Evolutionary conservation across 2,888 invertebrate genomes (phyloP).

Genomic region (Chaitophorus viminalis): DNA sequence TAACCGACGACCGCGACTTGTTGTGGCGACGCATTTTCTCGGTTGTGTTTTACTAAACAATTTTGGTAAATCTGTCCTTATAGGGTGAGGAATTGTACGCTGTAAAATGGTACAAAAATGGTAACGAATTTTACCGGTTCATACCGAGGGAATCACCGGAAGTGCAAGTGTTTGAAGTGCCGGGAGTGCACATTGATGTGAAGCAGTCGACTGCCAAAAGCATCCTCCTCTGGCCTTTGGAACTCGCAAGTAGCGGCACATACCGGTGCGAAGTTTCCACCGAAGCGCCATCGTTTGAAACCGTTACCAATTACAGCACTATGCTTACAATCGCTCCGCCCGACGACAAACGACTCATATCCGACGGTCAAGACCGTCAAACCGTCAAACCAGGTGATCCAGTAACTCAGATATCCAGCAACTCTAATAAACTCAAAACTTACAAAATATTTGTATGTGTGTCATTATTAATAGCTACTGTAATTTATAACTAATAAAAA

Average conservation of each 20-base stretch:
- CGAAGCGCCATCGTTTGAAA: slow-evolving; percentile 68
- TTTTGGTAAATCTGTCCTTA: too few species aligned
- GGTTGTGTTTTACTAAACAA: too few species aligned
- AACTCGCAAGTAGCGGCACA: slow-evolving; percentile 66
- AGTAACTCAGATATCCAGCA: too few species aligned
- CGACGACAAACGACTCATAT: too few species aligned
- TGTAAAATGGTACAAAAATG: slow-evolving; percentile 93
- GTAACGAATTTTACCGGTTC: slow-evolving; percentile 87
- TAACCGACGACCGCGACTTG: too few species aligned
- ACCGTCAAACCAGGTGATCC: too few species aligned
- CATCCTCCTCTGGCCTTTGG: slow-evolving; percentile 64
- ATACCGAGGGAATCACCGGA: slow-evolving; percentile 85
- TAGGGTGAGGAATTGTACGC: slow-evolving; percentile 86
- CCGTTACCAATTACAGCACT: slow-evolving; percentile 67
- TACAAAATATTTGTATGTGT: too few species aligned
- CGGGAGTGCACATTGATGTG: slow-evolving; percentile 86
- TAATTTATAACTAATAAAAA: too few species aligned
- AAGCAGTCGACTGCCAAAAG: slow-evolving; percentile 65
- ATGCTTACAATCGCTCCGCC: slow-evolving; percentile 68
- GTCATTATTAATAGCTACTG: too few species aligned
- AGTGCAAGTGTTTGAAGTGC: slow-evolving; percentile 80
- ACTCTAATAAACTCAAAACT: too few species aligned
- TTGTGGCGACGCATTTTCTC: too few species aligned
- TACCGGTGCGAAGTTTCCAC: slow-evolving; percentile 68
- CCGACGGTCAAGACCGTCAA: too few species aligned